These are phyloP conservation scores for Semnornis frantzii DNA, from an alignment of 2,113 vertebrate species.

Conservation along the genomic window DNA sequence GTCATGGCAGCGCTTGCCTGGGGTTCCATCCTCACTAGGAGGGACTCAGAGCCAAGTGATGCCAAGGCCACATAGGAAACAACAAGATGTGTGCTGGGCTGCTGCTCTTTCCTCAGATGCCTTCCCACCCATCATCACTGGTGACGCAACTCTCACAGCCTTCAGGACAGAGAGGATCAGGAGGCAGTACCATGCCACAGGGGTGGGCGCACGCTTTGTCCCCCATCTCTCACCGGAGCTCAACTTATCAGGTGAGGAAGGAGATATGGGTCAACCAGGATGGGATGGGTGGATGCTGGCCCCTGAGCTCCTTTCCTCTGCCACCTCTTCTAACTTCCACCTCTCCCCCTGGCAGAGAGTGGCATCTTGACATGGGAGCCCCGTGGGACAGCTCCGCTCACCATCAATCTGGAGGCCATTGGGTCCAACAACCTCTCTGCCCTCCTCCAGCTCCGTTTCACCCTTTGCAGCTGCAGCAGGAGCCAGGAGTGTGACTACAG, in stretches of 20 bases:
- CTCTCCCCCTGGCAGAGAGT: background rate
- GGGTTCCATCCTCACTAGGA: background rate
- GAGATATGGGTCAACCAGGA: background rate
- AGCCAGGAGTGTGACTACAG: slow-evolving; percentile 49
- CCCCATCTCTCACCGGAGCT: slow-evolving; percentile 20
- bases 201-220: background rate
- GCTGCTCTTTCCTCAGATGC: slow-evolving; percentile 32
- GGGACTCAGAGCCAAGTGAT: background rate
- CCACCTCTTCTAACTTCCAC: background rate
- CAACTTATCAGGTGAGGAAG: slow-evolving; percentile 30
- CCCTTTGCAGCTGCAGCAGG: slow-evolving; percentile 54
- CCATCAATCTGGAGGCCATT: background rate
- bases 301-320: background rate
- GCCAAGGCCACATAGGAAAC: background rate
- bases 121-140: slow-evolving; percentile 8
- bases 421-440: slow-evolving; percentile 41
- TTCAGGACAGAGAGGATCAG: slow-evolving; percentile 41
- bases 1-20: background rate
- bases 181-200: background rate
- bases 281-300: accelerated
- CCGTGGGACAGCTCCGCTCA: accelerated
- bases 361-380: slow-evolving; percentile 40
- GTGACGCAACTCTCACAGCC: background rate
- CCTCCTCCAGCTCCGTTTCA: slow-evolving; percentile 47
- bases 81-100: background rate